These are phyloP conservation scores for Musca vetustissima DNA, from an alignment of 1,140 invertebrate species.

Conservation along the genomic window DNA sequence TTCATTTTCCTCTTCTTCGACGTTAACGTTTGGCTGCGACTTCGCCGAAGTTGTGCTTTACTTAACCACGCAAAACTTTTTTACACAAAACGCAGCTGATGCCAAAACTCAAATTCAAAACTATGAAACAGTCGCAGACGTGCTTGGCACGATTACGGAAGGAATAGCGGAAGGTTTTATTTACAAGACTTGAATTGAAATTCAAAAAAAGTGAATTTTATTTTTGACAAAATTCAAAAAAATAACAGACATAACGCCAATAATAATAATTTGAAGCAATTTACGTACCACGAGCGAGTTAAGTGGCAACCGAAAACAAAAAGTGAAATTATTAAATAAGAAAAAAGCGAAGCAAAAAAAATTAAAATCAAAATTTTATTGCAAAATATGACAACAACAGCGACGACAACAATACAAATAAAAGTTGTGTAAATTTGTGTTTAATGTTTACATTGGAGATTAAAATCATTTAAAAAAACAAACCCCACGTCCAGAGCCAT, in stretches of 20 bases:
- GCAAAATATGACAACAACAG: no score
- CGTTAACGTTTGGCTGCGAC: background rate
- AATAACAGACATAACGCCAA: no score
- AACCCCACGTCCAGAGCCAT: no score
- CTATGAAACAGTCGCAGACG: conserved; percentile 18
- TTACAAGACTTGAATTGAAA: background rate
- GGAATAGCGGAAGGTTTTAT: conserved; percentile 9
- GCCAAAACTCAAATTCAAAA: conserved; percentile 15
- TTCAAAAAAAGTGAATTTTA: background rate
- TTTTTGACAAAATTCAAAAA: no score
- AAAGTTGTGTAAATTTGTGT: no score
- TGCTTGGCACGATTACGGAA: conserved; percentile 21
- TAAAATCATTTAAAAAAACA: no score
- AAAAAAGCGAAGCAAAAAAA: conserved; percentile 9
- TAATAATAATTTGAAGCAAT: no score
- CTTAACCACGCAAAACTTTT: background rate
- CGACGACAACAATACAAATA: no score
- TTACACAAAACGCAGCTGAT: conserved; percentile 5
- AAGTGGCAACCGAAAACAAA: background rate
- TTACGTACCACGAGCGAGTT: no score
- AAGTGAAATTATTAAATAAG: background rate
- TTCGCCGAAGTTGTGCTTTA: background rate
- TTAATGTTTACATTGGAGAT: no score
- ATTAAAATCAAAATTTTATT: conserved; percentile 3
- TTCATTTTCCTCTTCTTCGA: no score